Evolutionary conservation across 1,140 invertebrate species (phyloP).

Genomic region (Pseudomyrmex cubaensis): DNA sequence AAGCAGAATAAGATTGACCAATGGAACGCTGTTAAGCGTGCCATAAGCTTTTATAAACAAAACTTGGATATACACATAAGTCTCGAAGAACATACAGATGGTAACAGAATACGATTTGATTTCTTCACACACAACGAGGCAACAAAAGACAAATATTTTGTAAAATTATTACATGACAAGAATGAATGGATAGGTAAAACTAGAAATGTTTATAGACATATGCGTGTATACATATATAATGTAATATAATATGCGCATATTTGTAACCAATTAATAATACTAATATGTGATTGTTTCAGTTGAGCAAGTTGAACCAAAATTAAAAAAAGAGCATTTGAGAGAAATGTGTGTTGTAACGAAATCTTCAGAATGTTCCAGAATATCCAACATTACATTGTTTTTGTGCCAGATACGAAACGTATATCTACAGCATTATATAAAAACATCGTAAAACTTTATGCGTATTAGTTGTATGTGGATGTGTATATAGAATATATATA

Average conservation of each 20-base stretch:
- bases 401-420: slow-evolving; percentile 74
- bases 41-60: slow-evolving; percentile 75
- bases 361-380: slow-evolving; percentile 63
- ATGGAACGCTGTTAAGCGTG: slow-evolving; percentile 78
- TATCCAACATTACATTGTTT: slow-evolving; percentile 70
- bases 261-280: not conserved
- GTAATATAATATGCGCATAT: not conserved
- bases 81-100: slow-evolving; percentile 46
- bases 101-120: slow-evolving; percentile 71
- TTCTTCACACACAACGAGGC: slow-evolving; percentile 71
- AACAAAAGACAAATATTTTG: slow-evolving; percentile 75
- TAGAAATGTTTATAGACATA: not conserved
- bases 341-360: slow-evolving; percentile 65
- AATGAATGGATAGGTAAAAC: slow-evolving; percentile 76
- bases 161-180: slow-evolving; percentile 63
- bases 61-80: slow-evolving; percentile 77
- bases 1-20: slow-evolving; percentile 63
- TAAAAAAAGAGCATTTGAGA: slow-evolving; percentile 69
- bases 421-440: slow-evolving; percentile 74
- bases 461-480: slow-evolving; percentile 3
- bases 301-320: slow-evolving; percentile 73
- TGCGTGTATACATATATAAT: not conserved
- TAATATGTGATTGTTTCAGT: slow-evolving; percentile 73
- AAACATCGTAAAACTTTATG: not conserved
- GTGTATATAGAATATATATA: too few species aligned